These are phyloP conservation scores for Zele albiditarsus DNA, from an alignment of 2,888 invertebrate species.

Conservation along the genomic window DNA sequence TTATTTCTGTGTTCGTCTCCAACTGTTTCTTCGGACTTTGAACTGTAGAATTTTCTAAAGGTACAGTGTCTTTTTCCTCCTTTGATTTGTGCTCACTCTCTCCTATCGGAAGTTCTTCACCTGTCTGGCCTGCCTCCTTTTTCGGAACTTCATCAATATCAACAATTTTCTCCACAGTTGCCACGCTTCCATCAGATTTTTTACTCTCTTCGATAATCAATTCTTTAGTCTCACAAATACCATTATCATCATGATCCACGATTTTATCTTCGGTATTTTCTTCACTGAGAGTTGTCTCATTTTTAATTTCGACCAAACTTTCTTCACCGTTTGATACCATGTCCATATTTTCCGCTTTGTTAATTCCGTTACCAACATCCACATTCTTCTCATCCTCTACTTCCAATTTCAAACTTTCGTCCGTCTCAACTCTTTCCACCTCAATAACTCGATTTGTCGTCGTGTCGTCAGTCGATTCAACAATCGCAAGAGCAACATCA, in stretches of 20 bases:
- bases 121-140: conserved; percentile 24
- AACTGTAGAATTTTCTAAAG: conserved; percentile 1
- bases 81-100: conserved; percentile 51
- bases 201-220: conserved; percentile 21
- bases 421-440: conserved; percentile 36
- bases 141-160: conserved; percentile 41
- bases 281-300: conserved; percentile 34
- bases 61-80: conserved; percentile 3
- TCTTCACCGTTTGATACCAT: conserved; percentile 42
- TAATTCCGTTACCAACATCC: conserved; percentile 39
- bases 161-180: conserved; percentile 37
- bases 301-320: conserved; percentile 38
- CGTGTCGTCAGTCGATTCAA: conserved; percentile 59
- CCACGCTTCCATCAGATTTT: conserved; percentile 44
- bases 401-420: conserved; percentile 28
- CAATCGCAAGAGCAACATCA: conserved; percentile 71
- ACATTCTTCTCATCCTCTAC: conserved; percentile 33
- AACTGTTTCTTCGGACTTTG: conserved; percentile 49
- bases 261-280: neutral
- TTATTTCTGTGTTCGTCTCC: conserved; percentile 56
- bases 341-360: conserved; percentile 46
- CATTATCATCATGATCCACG: neutral
- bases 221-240: neutral
- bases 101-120: conserved; percentile 42
- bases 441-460: conserved; percentile 51